Evolutionary conservation across 2,113 vertebrate species (phyloP).

Genomic region (Epinephelus moara): DNA sequence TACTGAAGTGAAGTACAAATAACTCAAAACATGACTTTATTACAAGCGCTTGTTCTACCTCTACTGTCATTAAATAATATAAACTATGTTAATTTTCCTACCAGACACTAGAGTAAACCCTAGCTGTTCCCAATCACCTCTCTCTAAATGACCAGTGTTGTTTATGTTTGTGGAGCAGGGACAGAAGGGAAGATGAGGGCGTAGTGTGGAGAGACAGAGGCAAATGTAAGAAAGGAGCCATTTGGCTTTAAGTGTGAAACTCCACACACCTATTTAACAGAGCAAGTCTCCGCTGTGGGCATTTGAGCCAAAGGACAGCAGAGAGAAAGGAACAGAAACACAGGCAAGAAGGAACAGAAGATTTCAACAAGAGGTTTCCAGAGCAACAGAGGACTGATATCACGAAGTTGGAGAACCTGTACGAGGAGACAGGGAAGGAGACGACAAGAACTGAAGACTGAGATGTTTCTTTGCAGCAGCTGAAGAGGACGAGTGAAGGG

Average conservation of each 20-base stretch:
- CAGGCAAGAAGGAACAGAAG: not conserved
- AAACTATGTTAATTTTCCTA: not conserved
- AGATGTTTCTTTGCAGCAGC: slow-evolving; percentile 31
- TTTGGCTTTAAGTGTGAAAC: slow-evolving; percentile 84
- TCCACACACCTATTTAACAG: slow-evolving; percentile 83
- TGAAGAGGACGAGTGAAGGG: slow-evolving; percentile 41
- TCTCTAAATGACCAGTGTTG: not conserved
- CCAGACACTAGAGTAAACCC: not conserved
- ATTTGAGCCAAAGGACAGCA: slow-evolving; percentile 30
- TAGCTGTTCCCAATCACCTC: not conserved
- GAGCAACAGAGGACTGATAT: not conserved
- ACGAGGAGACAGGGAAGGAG: not conserved
- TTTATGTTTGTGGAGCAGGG: slow-evolving; percentile 54
- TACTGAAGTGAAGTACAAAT: not conserved
- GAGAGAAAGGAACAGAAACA: not conserved
- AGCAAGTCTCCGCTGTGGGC: slow-evolving; percentile 19
- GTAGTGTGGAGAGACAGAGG: slow-evolving; percentile 34
- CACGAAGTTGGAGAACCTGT: not conserved
- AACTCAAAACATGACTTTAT: not conserved
- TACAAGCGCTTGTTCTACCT: not conserved
- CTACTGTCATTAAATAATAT: not conserved
- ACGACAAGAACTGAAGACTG: slow-evolving; percentile 22
- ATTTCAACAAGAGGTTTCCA: not conserved
- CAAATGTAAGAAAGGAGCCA: slow-evolving; percentile 78
- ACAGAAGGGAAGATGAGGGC: slow-evolving; percentile 45